Conservation (phyloP, 2,797 vertebrate species). For the Morelia viridis region DNA sequence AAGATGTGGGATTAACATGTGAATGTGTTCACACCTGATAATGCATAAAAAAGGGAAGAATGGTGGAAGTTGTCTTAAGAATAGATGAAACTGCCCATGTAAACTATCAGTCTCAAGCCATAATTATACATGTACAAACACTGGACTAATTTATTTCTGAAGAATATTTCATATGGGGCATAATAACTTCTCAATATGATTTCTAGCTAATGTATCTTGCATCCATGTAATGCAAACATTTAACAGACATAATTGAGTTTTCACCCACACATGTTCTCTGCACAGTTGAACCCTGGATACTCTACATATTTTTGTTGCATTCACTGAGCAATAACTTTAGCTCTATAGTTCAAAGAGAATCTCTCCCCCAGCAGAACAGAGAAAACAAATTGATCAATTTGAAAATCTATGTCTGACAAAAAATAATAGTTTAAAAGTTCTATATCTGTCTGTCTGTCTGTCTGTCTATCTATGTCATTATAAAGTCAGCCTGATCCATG, state of each 20-base stretch:
- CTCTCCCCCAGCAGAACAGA: not conserved
- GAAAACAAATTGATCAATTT: not conserved
- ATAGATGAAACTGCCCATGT: conserved; percentile 58
- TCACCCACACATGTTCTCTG: not conserved
- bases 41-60: not conserved
- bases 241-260: not conserved
- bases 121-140: conserved; percentile 50
- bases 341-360: not conserved
- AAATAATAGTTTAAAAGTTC: not conserved
- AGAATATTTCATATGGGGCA: conserved; percentile 34
- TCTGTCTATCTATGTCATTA: conserved; percentile 5
- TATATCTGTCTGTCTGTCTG: conserved; percentile 47
- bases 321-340: not conserved
- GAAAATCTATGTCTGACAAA: not conserved
- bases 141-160: conserved; percentile 58
- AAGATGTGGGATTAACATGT: not conserved
- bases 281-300: not conserved
- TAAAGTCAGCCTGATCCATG: conserved; percentile 15
- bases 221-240: fast-evolving
- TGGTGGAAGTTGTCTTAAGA: conserved; percentile 47
- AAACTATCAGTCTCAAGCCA: conserved; percentile 61
- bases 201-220: not conserved
- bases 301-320: not conserved
- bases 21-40: conserved; percentile 12
- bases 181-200: conserved; percentile 16